These are phyloP conservation scores for Andrena bucephala DNA, from an alignment of 2,888 invertebrate genomes.

Conservation along the genomic window DNA sequence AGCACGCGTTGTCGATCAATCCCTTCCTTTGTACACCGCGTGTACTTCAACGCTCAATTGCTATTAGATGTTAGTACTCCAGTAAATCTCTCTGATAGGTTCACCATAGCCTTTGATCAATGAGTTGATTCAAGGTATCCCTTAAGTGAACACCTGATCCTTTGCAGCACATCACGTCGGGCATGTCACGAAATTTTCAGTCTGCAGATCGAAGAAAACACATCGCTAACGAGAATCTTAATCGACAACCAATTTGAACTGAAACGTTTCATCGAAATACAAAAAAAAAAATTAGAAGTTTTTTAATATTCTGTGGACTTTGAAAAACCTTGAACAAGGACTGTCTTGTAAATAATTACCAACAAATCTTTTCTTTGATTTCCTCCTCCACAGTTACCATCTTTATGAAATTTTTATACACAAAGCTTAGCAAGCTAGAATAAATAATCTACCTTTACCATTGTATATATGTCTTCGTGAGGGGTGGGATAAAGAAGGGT, in stretches of 20 bases:
- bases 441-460: too few species aligned
- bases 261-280: not conserved
- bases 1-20: constrained; percentile 53
- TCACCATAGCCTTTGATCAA: constrained; percentile 61
- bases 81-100: constrained; percentile 63
- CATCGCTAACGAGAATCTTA: constrained; percentile 7
- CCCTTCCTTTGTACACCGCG: constrained; percentile 54
- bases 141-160: constrained; percentile 64
- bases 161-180: constrained; percentile 21
- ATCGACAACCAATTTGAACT: not conserved
- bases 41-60: constrained; percentile 63
- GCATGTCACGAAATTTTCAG: constrained; percentile 13
- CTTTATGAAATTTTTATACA: too few species aligned
- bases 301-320: not conserved
- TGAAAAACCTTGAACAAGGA: too few species aligned
- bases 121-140: constrained; percentile 53
- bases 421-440: too few species aligned
- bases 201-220: constrained; percentile 8
- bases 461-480: too few species aligned
- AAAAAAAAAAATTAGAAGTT: not conserved
- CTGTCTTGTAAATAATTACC: too few species aligned
- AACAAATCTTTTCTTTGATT: too few species aligned
- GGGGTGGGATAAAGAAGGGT: constrained; percentile 16
- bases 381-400: too few species aligned
- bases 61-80: constrained; percentile 60